Evolutionary conservation across 1,140 invertebrate species (phyloP).

Genomic region (Bombus impatiens): DNA sequence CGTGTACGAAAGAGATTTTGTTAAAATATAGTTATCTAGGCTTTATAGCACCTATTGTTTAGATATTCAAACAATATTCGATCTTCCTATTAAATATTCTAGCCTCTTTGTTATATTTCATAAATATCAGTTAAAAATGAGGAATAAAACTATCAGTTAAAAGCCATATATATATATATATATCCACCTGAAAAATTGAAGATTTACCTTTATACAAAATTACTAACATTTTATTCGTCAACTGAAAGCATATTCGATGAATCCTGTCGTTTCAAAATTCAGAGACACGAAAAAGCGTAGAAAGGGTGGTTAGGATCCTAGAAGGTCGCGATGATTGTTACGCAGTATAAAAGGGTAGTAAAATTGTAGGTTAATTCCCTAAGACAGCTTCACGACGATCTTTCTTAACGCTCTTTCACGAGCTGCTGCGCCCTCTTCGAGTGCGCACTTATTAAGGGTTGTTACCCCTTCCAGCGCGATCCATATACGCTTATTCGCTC

Average conservation of each 20-base stretch:
- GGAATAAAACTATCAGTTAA: too few relatives aligned
- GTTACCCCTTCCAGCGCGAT: conserved; percentile 63
- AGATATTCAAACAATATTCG: too few relatives aligned
- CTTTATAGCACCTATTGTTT: too few relatives aligned
- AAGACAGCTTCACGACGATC: conserved; percentile 38
- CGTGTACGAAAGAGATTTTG: too few relatives aligned
- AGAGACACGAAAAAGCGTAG: neutral
- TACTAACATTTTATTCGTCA: neutral
- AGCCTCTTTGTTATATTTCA: too few relatives aligned
- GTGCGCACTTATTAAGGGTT: conserved; percentile 76
- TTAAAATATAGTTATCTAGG: too few relatives aligned
- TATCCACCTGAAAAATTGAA: too few relatives aligned
- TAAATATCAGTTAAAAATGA: too few relatives aligned
- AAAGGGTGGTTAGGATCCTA: neutral
- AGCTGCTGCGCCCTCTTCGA: conserved; percentile 42
- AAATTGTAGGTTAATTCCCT: conserved; percentile 46
- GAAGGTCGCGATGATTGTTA: neutral
- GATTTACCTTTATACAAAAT: too few relatives aligned
- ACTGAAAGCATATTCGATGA: neutral
- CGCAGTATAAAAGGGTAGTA: neutral
- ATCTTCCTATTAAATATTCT: too few relatives aligned
- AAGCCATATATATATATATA: too few relatives aligned
- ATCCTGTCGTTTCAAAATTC: neutral
- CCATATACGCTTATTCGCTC: conserved; percentile 59
- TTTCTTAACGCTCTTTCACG: conserved; percentile 62